These are phyloP conservation scores for Steromphala cineraria DNA, from an alignment of 2,888 invertebrate genomes.

Conservation along the genomic window DNA sequence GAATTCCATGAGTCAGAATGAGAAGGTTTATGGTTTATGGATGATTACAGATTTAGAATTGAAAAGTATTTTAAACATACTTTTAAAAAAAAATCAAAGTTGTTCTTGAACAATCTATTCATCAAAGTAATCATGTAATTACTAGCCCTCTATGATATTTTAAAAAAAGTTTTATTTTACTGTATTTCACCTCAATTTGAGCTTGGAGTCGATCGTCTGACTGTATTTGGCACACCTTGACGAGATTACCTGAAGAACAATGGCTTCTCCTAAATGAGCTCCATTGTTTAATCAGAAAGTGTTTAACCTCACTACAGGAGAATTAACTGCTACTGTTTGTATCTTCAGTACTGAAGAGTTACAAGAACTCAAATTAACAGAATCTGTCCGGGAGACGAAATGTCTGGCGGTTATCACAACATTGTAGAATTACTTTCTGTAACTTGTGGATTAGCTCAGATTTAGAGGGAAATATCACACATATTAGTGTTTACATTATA, in stretches of 20 bases:
- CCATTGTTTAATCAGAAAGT: neutral
- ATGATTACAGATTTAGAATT: no score
- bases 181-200: neutral
- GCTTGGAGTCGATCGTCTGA: neutral
- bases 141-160: no score
- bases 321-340: neutral
- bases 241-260: neutral
- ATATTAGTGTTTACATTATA: no score
- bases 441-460: neutral
- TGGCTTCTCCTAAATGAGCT: neutral
- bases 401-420: neutral
- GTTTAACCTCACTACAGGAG: constrained; percentile 1
- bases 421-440: neutral
- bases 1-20: no score
- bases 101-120: no score
- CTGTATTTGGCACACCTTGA: neutral
- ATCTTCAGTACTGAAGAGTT: neutral
- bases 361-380: neutral
- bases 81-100: no score
- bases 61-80: no score
- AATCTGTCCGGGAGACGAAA: neutral
- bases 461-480: no score
- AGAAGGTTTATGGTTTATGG: no score
- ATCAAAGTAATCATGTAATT: no score
- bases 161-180: neutral